Base-by-base conservation (phyloP, 2,113 vertebrate species). In the Antechinus flavipes region DNA sequence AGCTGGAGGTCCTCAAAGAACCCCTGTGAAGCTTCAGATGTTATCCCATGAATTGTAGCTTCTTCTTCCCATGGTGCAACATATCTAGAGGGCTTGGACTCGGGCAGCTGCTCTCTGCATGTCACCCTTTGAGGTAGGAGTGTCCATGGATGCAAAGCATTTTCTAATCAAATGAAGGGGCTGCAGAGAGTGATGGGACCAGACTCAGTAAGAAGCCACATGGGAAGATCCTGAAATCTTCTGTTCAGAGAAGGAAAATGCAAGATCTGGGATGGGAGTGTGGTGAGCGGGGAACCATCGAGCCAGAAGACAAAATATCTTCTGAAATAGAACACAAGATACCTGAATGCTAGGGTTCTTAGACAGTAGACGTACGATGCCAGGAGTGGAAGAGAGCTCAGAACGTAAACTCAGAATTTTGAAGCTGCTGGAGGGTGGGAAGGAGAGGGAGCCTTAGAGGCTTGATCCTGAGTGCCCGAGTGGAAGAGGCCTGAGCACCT, bases 1-100 rank as follows among this genome's bases (percentile, higher is more conserved):
- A 97, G 49, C 95, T 98, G 89, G 92, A 47, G 26, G 42, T 26
- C 55, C 96, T 97, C 93, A 11, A 54, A 53, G n/a, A 68, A 95
- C 12, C 46, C 93, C 93, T 68, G 6, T 93, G 94, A 91, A 2
- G 8, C 14, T 49, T 1, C 42, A 47, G 95, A 47, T 90, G 49
- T 90, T 54, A 4, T 47, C 7, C 84, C 91, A 24, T 91, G 93
- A 93, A 97, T 97, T 92, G 58, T 23, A 93, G 91, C 89, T 0
- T 22, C 92, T 30, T 94, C 6, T 53, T 97, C 55, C 96, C 19
- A n/a, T 7, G 94, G 90, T 42, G 42, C 53, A 61, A 54, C 90
- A 93, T 89, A 56, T 92, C 47, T 68, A 46, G 61, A 94, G 91
- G 94, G 92, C 89, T 54, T 92, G 9, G 0, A 47, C 96, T 89